Base-by-base conservation (phyloP, 2,888 invertebrate genomes). In the Polyploca ridens region DNA sequence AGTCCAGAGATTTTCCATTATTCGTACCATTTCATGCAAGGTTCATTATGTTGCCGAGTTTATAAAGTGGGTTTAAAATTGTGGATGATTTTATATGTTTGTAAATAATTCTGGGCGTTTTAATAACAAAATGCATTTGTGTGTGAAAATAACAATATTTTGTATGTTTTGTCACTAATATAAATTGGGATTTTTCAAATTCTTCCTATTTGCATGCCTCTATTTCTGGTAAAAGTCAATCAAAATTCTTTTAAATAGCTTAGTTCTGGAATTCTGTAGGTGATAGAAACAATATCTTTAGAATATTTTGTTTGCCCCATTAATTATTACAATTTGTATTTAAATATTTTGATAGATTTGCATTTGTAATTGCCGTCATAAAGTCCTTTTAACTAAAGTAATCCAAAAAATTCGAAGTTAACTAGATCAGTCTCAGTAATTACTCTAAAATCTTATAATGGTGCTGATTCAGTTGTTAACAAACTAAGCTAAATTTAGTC, bases 1-100 rank as follows among this genome's bases (percentile, higher is more conserved):
- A 79, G 66, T 65, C 69, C 68, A 64, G 7, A 54, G 60, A 66
- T 62, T 54, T 46, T 66, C 68, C 74, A 75, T 74, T 75, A 65
- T 76, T 65, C 74, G 70, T 78, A 75, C 75, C 85, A 86, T 87
- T 86, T 87, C 89, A 88, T 82, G 85, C 88, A 71, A 77, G 78
- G 80, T 70, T 70, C 84, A 84, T 84, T 71, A 62, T 75, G 70
- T 77, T 71, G 73, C 65, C 64, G 66, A 54, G 19, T 10, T 54
- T 19, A 54, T 54, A 54, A 54, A 54, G n/a, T 54, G 54, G 54
- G 54, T 10, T 54, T 54, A 19, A 69, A 70, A 58, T 67, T 63
- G 70, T 66, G 70, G 72, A 71, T 76, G 65, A 67, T 68, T 68
- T 70, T 72, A 68, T 66, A 19, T 73, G 69, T 74, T 62, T 65